phyloP scores from a whole-genome alignment of 2,113 vertebrate species.

The Ceyx margarethae region DNA sequence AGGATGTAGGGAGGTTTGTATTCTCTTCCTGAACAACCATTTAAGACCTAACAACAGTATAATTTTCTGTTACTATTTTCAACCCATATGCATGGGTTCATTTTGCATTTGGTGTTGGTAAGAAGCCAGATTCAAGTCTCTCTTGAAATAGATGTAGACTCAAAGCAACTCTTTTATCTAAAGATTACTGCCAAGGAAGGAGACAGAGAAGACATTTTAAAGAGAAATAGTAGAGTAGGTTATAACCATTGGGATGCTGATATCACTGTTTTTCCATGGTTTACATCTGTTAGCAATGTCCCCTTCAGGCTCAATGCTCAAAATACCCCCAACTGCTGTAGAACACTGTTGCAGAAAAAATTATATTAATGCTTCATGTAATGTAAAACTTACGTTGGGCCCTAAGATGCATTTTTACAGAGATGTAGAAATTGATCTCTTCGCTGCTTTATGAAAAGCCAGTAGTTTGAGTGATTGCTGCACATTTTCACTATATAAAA shows the following conservation, averaged over 20 bases:
- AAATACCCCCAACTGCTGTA: neutral
- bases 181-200: neutral
- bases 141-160: neutral
- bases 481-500: neutral
- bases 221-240: neutral
- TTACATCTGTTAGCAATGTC: neutral
- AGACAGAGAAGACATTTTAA: neutral
- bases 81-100: neutral
- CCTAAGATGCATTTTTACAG: neutral
- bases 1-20: neutral
- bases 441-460: neutral
- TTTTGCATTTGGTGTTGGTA: neutral
- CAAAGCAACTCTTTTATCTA: neutral
- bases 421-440: neutral
- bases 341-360: neutral
- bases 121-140: neutral
- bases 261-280: neutral
- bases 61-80: neutral
- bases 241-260: neutral
- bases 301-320: neutral
- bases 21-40: neutral
- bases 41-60: neutral
- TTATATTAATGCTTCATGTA: neutral
- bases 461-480: neutral
- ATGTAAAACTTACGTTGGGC: neutral